Evolutionary conservation across 2,888 invertebrate genomes (phyloP), one percentile per base, ranked within the genome.

Genomic region (Acanthoscelides obtectus): DNA sequence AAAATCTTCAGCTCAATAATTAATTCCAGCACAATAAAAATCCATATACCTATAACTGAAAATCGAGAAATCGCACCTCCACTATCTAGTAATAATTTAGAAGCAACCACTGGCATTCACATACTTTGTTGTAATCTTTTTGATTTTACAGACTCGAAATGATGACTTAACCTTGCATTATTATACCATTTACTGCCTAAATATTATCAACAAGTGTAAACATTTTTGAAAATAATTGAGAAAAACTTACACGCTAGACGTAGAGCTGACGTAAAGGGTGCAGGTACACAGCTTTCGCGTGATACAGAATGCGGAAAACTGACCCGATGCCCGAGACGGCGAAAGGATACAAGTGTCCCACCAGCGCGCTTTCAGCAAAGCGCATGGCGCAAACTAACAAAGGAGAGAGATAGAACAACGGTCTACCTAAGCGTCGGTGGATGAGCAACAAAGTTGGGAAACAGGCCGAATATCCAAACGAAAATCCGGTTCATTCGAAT

Each of bases 371-470:
- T 80, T 80, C 80, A 45, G 45, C 1, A 12, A 12, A 45, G 45
- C 45, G 45, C 80, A 80, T 78, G 75, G 74, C 78, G 77, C 76
- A 74, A 71, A 75, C 78, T 77, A 74, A 78, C 77, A 74, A 79
- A 77, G 75, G 75, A 77, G 79, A 80, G 79, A 79, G 78, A 80
- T 80, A 80, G 76, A 74, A 75, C 76, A 77, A 71, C 74, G 77
- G 78, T 76, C 77, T 77, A 78, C 75, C 76, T 77, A 73, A 76
- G 74, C 74, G 76, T 72, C 72, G 74, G 74, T 68, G 74, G 77
- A 78, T 74, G 72, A 78, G 79, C 79, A 79, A 79, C 79, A 79
- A 79, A 79, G 79, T 79, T 45, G 45, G 45, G 45, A 12, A 4
- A 45, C 45, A 12, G 17, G n/a, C n/a, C n/a, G n/a, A n/a, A n/a